phyloP scores from a whole-genome alignment of 2,888 invertebrate genomes.

The Lepetodrilus schrolli region DNA sequence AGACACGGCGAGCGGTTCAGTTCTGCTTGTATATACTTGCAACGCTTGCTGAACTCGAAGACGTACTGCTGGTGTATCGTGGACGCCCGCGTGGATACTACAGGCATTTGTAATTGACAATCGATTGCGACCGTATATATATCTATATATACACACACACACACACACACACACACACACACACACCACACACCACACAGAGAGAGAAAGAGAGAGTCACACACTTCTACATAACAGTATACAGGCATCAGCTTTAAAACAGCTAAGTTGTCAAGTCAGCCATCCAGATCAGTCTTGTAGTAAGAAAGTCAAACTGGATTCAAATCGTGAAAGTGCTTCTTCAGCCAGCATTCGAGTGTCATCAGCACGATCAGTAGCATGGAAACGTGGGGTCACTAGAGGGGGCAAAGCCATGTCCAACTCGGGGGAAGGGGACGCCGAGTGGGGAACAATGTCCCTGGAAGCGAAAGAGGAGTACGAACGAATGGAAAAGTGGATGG shows the following conservation, averaged over 20 bases:
- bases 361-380: constrained; percentile 36
- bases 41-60: background rate
- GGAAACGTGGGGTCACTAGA: constrained; percentile 38
- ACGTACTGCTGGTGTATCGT: background rate
- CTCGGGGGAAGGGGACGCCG: constrained; percentile 45
- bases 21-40: too few species aligned
- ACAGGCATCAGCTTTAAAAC: constrained; percentile 33
- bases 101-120: constrained; percentile 40
- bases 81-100: background rate
- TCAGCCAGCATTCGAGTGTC: constrained; percentile 18
- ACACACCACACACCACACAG: too few species aligned
- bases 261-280: constrained; percentile 37
- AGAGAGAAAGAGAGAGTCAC: background rate
- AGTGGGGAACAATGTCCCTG: constrained; percentile 43
- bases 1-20: too few species aligned
- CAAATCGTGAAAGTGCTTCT: constrained; percentile 41
- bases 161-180: constrained; percentile 13
- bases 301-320: constrained; percentile 50
- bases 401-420: constrained; percentile 44
- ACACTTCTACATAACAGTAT: too few species aligned
- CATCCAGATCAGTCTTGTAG: too few species aligned
- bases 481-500: constrained; percentile 92
- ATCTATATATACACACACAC: constrained; percentile 49
- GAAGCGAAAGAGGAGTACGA: constrained; percentile 60
- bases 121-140: constrained; percentile 48